Evolutionary conservation across 2,113 vertebrate species (phyloP).

Genomic region (Gasterosteus aculeatus): DNA sequence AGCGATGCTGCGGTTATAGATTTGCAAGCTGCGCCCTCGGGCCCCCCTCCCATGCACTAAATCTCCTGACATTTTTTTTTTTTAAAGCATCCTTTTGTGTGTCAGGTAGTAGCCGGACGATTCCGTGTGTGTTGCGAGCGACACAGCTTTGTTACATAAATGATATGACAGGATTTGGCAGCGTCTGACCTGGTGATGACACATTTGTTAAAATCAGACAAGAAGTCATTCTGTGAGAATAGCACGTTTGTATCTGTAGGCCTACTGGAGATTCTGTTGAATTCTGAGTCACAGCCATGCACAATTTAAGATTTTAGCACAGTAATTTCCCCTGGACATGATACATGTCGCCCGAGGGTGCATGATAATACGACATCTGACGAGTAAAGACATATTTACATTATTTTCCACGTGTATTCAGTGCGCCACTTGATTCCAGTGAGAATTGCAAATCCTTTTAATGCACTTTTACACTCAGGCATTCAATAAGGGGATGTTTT

Average conservation of each 20-base stretch:
- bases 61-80: constrained; percentile 68
- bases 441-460: constrained; percentile 24
- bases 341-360: constrained; percentile 15
- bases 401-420: constrained; percentile 18
- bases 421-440: background rate
- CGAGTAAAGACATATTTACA: constrained; percentile 11
- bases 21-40: constrained; percentile 68
- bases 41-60: constrained; percentile 41
- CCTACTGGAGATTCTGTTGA: constrained; percentile 37
- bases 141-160: constrained; percentile 69
- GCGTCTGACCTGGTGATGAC: constrained; percentile 70
- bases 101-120: constrained; percentile 61
- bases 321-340: constrained; percentile 4
- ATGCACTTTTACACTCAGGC: constrained; percentile 27
- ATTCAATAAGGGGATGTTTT: constrained; percentile 35
- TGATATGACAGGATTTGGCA: constrained; percentile 70
- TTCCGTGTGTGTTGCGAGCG: constrained; percentile 42
- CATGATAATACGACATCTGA: constrained; percentile 19
- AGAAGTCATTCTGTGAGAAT: constrained; percentile 58
- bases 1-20: constrained; percentile 74
- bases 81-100: constrained; percentile 53
- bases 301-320: background rate
- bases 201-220: constrained; percentile 66
- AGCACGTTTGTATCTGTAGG: constrained; percentile 43
- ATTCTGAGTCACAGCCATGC: constrained; percentile 3